These are phyloP conservation scores for Diachrysia chrysitis DNA, from an alignment of 2,888 invertebrate genomes.

Conservation along the genomic window DNA sequence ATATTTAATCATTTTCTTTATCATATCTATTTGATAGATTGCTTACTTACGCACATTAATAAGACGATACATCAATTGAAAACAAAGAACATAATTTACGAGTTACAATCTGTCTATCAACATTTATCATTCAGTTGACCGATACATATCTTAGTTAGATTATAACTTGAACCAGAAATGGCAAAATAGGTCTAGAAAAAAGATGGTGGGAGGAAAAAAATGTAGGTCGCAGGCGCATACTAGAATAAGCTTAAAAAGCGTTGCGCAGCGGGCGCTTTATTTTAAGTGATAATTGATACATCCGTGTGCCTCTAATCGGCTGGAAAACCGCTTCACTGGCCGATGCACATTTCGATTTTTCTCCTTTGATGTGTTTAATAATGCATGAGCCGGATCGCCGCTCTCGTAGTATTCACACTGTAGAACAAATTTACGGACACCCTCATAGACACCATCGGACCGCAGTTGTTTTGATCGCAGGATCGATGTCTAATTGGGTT, in stretches of 20 bases:
- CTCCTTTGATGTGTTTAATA: slow-evolving; percentile 89
- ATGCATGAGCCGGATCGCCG: slow-evolving; percentile 83
- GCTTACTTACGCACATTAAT: slow-evolving; percentile 12
- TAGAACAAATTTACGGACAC: slow-evolving; percentile 54
- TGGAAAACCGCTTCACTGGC: slow-evolving; percentile 86
- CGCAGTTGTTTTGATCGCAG: slow-evolving; percentile 55
- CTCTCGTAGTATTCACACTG: slow-evolving; percentile 65
- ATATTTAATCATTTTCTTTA: slow-evolving; percentile 5
- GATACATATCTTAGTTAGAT: slow-evolving; percentile 2
- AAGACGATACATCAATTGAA: slow-evolving; percentile 14
- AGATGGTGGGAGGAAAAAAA: neutral
- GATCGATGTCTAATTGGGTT: slow-evolving; percentile 60
- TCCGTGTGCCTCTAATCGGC: slow-evolving; percentile 81
- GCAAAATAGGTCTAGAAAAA: neutral
- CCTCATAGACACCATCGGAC: slow-evolving; percentile 41
- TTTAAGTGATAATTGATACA: slow-evolving; percentile 83
- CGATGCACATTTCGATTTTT: slow-evolving; percentile 88
- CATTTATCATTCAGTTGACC: slow-evolving; percentile 27
- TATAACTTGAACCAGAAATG: neutral
- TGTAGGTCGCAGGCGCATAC: neutral
- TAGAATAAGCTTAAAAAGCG: slow-evolving; percentile 24
- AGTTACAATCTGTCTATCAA: slow-evolving; percentile 31
- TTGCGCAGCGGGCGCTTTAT: slow-evolving; percentile 47
- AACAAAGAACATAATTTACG: slow-evolving; percentile 24
- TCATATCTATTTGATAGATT: slow-evolving; percentile 28